Evolutionary conservation across 2,113 vertebrate species (phyloP).

Genomic region (Salvator merianae): DNA sequence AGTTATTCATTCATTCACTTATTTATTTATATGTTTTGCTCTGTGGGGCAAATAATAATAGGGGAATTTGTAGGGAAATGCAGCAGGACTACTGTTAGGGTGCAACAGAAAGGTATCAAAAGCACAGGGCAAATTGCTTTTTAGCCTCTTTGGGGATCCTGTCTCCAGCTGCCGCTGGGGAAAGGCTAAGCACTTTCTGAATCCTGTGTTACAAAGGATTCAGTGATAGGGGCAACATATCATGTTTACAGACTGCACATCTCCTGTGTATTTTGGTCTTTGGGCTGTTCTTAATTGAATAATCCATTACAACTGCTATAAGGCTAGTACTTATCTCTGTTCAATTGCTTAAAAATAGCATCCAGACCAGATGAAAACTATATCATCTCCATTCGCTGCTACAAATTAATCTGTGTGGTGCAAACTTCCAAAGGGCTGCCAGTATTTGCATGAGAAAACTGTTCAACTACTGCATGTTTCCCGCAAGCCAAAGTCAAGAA

Average conservation of each 20-base stretch:
- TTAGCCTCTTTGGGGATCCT: too few relatives aligned
- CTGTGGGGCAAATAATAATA: not conserved
- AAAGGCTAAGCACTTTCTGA: not conserved
- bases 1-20: too few relatives aligned
- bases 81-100: too few relatives aligned
- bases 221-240: not conserved
- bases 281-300: not conserved
- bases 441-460: constrained; percentile 55
- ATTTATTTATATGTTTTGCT: not conserved
- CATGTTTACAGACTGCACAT: not conserved
- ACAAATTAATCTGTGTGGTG: constrained; percentile 35
- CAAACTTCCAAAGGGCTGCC: constrained; percentile 55
- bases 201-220: not conserved
- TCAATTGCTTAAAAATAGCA: not conserved
- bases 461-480: not conserved
- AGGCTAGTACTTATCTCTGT: not conserved
- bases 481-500: constrained; percentile 47
- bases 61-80: not conserved
- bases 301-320: not conserved
- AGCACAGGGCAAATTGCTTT: too few relatives aligned
- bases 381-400: constrained; percentile 36
- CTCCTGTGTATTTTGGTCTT: not conserved
- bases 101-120: too few relatives aligned
- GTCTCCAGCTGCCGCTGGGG: too few relatives aligned
- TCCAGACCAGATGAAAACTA: not conserved